phyloP scores from a whole-genome alignment of 2,888 invertebrate species.

The Megastigmus dorsalis region DNA sequence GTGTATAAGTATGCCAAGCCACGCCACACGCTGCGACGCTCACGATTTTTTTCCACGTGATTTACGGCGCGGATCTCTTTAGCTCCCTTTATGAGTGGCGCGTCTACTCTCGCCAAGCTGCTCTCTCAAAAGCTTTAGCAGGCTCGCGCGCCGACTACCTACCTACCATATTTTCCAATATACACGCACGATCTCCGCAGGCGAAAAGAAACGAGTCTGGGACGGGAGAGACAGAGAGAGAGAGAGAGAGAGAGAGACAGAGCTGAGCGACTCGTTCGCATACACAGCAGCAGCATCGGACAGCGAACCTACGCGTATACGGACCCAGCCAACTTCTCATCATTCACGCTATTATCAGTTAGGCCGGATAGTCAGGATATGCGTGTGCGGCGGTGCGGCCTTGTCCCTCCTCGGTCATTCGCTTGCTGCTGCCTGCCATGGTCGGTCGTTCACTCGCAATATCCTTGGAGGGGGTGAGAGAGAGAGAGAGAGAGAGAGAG shows the following conservation, averaged over 20 bases:
- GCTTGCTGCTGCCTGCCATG: too few relatives aligned
- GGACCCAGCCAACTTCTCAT: slow-evolving; percentile 4
- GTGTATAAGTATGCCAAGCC: too few relatives aligned
- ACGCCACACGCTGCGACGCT: too few relatives aligned
- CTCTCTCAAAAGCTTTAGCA: not conserved
- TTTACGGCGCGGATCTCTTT: not conserved
- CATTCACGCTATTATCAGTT: slow-evolving; percentile 38
- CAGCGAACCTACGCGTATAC: not conserved
- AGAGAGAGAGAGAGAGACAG: not conserved
- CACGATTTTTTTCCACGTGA: not conserved
- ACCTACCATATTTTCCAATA: slow-evolving; percentile 7
- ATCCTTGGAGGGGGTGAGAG: too few relatives aligned
- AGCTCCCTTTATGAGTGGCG: not conserved
- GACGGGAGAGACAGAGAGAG: not conserved
- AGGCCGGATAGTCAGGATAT: not conserved
- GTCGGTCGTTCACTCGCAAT: too few relatives aligned
- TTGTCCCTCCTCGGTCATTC: too few relatives aligned
- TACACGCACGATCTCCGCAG: not conserved
- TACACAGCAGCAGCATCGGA: too few relatives aligned
- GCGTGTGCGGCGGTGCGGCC: not conserved
- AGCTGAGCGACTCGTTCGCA: too few relatives aligned
- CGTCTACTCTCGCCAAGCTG: not conserved
- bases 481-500: too few relatives aligned
- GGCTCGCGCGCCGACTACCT: not conserved
- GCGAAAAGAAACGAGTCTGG: too few relatives aligned